A percentile compares a stretch with the other conserved stretches of the same genome.
Conservation (phyloP, 2,113 vertebrate genomes). For the Psittacara wagleri region DNA sequence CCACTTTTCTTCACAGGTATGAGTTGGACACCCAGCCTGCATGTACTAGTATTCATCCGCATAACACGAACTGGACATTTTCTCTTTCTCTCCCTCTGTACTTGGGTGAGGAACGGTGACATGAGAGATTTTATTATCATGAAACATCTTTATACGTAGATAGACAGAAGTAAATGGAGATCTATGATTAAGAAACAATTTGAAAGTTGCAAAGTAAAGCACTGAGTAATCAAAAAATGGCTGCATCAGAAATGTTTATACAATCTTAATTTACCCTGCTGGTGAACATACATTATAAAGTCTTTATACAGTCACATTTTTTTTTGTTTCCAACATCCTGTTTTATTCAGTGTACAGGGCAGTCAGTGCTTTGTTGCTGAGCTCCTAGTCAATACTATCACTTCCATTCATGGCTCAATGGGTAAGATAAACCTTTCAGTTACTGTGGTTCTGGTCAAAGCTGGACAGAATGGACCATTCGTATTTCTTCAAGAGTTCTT, state of each 20-base stretch:
- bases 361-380: background rate
- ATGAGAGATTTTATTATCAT: background rate
- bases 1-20: background rate
- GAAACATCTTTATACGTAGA: background rate
- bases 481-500: background rate
- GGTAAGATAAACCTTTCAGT: background rate
- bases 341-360: background rate
- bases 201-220: background rate
- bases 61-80: background rate
- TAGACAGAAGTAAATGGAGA: background rate
- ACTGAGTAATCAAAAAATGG: background rate
- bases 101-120: background rate
- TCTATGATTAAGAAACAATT: background rate
- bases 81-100: background rate
- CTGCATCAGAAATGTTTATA: background rate
- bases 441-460: background rate
- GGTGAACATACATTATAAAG: background rate
- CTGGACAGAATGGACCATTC: background rate
- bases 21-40: background rate
- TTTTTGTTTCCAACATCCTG: background rate
- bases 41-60: background rate
- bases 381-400: background rate
- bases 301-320: background rate
- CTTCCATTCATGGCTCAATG: background rate
- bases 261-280: background rate